Conservation (phyloP, 1,140 invertebrate species). For the Watersipora subatra region DNA sequence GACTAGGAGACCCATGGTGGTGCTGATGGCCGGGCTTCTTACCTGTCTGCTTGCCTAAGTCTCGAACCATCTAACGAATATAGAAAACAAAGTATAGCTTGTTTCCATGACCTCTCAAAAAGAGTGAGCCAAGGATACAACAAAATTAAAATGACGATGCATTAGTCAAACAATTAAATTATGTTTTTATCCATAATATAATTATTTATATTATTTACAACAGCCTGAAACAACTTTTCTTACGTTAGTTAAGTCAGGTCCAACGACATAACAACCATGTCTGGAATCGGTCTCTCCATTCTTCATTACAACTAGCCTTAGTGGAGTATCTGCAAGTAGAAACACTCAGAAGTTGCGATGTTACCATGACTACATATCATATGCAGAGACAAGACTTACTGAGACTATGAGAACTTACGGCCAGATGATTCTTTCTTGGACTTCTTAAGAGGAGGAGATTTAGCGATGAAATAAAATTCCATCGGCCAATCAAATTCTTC, state of each 20-base stretch:
- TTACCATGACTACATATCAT: too few species aligned
- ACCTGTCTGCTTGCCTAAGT: constrained; percentile 10
- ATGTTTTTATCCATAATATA: too few species aligned
- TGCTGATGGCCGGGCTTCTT: neutral
- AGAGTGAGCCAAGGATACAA: too few species aligned
- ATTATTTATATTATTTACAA: too few species aligned
- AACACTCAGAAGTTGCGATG: too few species aligned
- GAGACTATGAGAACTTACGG: too few species aligned
- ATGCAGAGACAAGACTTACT: too few species aligned
- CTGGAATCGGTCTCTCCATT: constrained; percentile 29
- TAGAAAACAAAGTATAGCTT: neutral
- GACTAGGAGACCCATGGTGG: neutral
- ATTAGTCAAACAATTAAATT: too few species aligned
- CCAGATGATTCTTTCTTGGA: neutral
- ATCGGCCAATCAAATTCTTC: constrained; percentile 41
- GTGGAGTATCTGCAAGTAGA: constrained; percentile 19
- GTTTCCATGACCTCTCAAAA: too few species aligned
- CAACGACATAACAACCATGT: constrained; percentile 26
- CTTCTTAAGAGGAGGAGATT: constrained; percentile 29
- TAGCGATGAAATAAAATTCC: constrained; percentile 33
- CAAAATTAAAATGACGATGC: too few species aligned
- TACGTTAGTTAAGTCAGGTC: constrained; percentile 36
- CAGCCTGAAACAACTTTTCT: too few species aligned
- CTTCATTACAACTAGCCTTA: constrained; percentile 26
- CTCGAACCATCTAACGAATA: constrained; percentile 20